A percentile compares a stretch with the other conserved stretches of the same genome.
These are phyloP conservation scores for Machimus rusticus DNA, from an alignment of 2,888 invertebrate genomes.

Conservation along the genomic window DNA sequence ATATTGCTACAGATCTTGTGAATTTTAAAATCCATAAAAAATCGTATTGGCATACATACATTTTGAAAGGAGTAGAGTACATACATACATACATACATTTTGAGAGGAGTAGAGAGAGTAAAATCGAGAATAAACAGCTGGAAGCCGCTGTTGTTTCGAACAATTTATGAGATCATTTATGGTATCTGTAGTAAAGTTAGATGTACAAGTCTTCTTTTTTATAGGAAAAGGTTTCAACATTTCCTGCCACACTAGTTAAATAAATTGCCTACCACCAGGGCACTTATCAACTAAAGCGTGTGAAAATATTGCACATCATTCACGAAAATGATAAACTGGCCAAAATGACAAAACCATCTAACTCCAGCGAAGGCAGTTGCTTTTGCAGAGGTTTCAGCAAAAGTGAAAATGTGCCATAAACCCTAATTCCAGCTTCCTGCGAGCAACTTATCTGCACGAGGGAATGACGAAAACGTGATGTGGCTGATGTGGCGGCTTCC, in stretches of 20 bases:
- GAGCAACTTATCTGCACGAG: background rate
- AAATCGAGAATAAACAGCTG: too few relatives aligned
- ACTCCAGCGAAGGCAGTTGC: background rate
- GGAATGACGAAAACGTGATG: conserved; percentile 20
- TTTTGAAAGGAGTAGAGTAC: too few relatives aligned
- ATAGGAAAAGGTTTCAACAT: background rate
- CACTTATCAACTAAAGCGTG: background rate
- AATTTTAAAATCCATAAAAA: too few relatives aligned
- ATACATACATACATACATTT: too few relatives aligned
- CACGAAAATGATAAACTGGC: background rate
- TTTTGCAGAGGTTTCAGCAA: conserved; percentile 1
- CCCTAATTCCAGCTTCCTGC: conserved; percentile 24
- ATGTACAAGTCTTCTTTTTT: background rate
- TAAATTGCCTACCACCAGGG: background rate
- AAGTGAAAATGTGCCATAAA: conserved; percentile 30
- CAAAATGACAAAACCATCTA: background rate
- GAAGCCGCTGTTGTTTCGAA: too few relatives aligned
- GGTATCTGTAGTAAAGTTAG: background rate
- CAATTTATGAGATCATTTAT: background rate
- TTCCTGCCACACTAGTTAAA: background rate
- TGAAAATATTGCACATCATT: background rate
- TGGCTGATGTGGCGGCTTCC: background rate
- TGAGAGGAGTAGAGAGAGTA: too few relatives aligned
- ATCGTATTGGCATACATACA: too few relatives aligned
- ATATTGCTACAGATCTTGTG: too few relatives aligned